These are phyloP conservation scores for Caenorhabditis doughertyi DNA, from an alignment of 2,888 invertebrate species.

Conservation along the genomic window DNA sequence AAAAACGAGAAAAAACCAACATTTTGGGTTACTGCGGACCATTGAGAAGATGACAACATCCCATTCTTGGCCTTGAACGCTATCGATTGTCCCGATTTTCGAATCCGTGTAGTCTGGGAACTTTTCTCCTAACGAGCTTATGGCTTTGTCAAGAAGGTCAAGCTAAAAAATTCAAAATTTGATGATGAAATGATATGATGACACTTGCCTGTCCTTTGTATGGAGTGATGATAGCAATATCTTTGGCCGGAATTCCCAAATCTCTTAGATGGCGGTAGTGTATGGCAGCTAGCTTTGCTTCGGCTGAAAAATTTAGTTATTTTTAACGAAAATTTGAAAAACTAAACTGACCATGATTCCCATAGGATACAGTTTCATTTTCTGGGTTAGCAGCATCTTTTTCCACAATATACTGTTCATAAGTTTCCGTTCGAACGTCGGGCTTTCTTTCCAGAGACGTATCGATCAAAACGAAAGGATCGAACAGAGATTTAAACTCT, in stretches of 20 bases:
- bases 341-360: background rate
- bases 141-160: background rate
- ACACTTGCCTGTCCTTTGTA: slow-evolving; percentile 37
- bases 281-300: slow-evolving; percentile 5
- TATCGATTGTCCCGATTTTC: slow-evolving; percentile 40
- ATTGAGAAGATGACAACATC: slow-evolving; percentile 41
- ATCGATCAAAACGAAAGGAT: slow-evolving; percentile 8
- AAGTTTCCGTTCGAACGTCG: background rate
- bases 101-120: background rate
- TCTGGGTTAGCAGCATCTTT: background rate
- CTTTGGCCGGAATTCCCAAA: background rate
- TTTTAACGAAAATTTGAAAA: background rate
- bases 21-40: slow-evolving; percentile 34
- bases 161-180: background rate
- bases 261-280: slow-evolving; percentile 5
- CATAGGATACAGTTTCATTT: background rate
- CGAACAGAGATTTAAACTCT: background rate
- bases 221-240: slow-evolving; percentile 37
- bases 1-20: slow-evolving; percentile 27
- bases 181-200: too few relatives aligned
- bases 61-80: slow-evolving; percentile 50
- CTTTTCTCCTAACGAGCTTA: background rate
- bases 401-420: background rate
- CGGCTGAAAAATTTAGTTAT: background rate
- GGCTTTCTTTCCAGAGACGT: background rate